These are phyloP conservation scores for Ganaspis brasiliensis DNA, from an alignment of 2,888 invertebrate species.

Conservation along the genomic window DNA sequence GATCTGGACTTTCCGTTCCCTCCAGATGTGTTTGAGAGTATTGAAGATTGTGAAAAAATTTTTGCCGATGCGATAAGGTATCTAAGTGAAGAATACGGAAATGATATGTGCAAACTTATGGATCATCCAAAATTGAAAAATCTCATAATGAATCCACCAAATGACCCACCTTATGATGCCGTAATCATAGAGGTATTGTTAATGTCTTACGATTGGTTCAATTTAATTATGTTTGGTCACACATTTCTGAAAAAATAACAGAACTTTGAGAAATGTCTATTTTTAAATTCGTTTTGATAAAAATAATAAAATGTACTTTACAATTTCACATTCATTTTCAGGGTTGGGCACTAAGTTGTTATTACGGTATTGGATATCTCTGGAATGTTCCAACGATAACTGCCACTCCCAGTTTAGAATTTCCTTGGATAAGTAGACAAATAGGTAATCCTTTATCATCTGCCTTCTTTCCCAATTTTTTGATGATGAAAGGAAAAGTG, in stretches of 20 bases:
- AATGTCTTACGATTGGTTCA: too few relatives aligned
- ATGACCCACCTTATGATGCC: constrained; percentile 67
- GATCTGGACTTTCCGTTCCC: constrained; percentile 1
- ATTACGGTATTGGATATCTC: constrained; percentile 60
- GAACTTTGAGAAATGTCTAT: background rate
- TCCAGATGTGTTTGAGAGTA: background rate
- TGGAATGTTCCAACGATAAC: constrained; percentile 65
- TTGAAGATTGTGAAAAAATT: background rate
- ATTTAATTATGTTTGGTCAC: too few relatives aligned
- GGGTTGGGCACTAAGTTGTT: constrained; percentile 66
- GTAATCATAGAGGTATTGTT: constrained; percentile 68
- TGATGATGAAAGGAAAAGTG: constrained; percentile 6
- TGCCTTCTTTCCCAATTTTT: constrained; percentile 55
- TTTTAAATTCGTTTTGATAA: too few relatives aligned
- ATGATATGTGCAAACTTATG: constrained; percentile 62
- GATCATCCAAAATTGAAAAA: constrained; percentile 61
- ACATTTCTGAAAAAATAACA: background rate
- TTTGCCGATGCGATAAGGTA: background rate
- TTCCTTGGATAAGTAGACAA: constrained; percentile 60
- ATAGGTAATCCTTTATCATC: constrained; percentile 65
- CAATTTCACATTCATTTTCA: constrained; percentile 48
- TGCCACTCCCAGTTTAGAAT: constrained; percentile 52
- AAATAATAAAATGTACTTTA: too few relatives aligned
- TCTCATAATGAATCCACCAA: constrained; percentile 66
- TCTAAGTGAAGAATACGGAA: background rate